These are phyloP conservation scores for Cynoglossus semilaevis DNA, from an alignment of 2,113 vertebrate genomes.

Conservation along the genomic window DNA sequence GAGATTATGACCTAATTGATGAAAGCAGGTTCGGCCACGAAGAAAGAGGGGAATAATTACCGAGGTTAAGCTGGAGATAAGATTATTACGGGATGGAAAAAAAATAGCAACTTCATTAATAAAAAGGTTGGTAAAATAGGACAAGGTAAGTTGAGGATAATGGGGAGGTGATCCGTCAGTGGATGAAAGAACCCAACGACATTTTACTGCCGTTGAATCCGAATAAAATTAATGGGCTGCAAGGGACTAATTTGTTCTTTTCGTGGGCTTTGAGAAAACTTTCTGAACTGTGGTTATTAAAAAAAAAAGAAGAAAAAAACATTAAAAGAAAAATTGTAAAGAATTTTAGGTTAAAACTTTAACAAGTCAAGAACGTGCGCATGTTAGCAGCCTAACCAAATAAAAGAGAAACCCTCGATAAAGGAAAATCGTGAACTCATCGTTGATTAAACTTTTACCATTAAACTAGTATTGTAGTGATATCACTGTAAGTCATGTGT, in stretches of 20 bases:
- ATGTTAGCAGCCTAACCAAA: no score
- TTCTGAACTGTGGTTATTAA: no score
- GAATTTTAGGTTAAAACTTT: no score
- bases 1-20: slow-evolving; percentile 10
- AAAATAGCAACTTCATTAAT: slow-evolving; percentile 8
- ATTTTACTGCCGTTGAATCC: neutral
- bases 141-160: neutral
- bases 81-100: neutral
- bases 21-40: neutral
- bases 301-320: no score
- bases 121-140: neutral
- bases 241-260: neutral
- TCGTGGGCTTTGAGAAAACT: no score
- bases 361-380: no score
- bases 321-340: no score
- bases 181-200: neutral
- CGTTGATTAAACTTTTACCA: no score
- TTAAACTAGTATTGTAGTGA: no score
- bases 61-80: neutral
- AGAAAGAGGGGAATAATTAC: neutral
- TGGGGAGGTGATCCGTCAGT: slow-evolving; percentile 1
- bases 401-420: no score
- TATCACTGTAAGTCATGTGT: no score
- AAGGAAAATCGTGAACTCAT: no score
- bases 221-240: slow-evolving; percentile 3